phyloP scores from a whole-genome alignment of 2,113 vertebrate species.

The Catagonus wagneri region DNA sequence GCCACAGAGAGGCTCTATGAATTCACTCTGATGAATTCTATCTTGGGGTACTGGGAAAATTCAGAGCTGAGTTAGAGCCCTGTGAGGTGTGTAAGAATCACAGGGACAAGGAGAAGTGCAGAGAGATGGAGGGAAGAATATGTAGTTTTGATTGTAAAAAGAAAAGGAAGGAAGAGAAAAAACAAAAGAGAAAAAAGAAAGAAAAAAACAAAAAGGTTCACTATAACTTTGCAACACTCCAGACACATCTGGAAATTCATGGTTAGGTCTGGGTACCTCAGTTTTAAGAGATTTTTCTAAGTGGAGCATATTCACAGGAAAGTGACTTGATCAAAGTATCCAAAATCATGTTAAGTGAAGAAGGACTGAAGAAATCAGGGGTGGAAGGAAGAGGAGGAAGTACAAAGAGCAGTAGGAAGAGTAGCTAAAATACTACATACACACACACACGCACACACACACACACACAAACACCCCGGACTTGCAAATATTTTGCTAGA shows the following conservation, averaged over 20 bases:
- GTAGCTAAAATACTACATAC: background rate
- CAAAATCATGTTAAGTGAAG: background rate
- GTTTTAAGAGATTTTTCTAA: background rate
- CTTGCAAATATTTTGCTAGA: background rate
- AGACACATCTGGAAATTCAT: background rate
- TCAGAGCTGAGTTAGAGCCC: background rate
- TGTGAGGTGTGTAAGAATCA: background rate
- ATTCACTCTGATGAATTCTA: background rate
- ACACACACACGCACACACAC: background rate
- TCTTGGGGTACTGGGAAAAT: background rate
- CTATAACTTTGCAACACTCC: background rate
- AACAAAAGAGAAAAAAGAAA: background rate
- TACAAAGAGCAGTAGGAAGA: background rate
- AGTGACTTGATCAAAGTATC: background rate
- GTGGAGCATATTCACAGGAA: background rate
- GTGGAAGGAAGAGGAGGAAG: background rate
- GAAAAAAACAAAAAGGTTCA: background rate
- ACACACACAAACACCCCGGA: background rate
- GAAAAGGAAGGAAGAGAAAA: background rate
- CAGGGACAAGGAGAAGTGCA: background rate
- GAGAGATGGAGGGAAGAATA: background rate
- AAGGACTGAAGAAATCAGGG: background rate
- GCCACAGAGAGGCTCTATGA: slow-evolving; percentile 11
- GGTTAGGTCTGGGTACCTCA: background rate
- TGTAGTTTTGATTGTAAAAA: background rate